These are phyloP conservation scores for Dendroctonus valens DNA, from an alignment of 1,140 invertebrate genomes.

Conservation along the genomic window DNA sequence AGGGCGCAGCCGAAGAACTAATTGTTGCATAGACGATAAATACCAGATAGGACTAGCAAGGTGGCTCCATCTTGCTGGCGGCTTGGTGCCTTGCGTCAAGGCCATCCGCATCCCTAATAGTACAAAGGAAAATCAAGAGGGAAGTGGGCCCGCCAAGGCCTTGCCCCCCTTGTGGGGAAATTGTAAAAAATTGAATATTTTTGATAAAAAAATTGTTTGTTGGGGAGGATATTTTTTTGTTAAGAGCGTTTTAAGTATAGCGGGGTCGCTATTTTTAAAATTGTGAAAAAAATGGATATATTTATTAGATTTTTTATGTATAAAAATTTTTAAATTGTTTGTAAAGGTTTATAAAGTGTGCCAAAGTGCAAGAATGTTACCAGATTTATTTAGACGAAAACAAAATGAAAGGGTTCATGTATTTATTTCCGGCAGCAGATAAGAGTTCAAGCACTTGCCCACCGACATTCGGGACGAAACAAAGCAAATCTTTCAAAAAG, in stretches of 20 bases:
- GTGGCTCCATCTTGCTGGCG: constrained; percentile 37
- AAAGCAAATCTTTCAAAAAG: constrained; percentile 25
- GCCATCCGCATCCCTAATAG: constrained; percentile 45
- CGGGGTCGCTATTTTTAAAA: constrained; percentile 50
- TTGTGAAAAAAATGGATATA: constrained; percentile 53
- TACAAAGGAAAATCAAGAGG: constrained; percentile 48
- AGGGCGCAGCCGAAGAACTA: too few species aligned
- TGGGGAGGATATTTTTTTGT: constrained; percentile 54
- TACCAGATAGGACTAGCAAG: constrained; percentile 37
- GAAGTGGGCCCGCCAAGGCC: constrained; percentile 40
- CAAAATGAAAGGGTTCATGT: constrained; percentile 49
- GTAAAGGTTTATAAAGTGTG: constrained; percentile 52
- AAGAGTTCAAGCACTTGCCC: constrained; percentile 43
- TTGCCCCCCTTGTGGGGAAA: constrained; percentile 16
- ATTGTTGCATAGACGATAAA: neutral
- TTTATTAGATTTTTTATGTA: constrained; percentile 50
- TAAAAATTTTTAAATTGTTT: constrained; percentile 52
- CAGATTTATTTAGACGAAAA: constrained; percentile 47
- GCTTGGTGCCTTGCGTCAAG: constrained; percentile 46
- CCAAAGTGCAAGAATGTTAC: constrained; percentile 52
- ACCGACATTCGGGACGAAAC: constrained; percentile 39
- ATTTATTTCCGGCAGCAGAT: constrained; percentile 43
- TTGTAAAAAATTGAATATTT: constrained; percentile 51
- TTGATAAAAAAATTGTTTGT: constrained; percentile 53
- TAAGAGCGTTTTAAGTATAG: constrained; percentile 47